Base-by-base conservation (phyloP, 2,113 vertebrate genomes). In the Crotalus helleri region DNA sequence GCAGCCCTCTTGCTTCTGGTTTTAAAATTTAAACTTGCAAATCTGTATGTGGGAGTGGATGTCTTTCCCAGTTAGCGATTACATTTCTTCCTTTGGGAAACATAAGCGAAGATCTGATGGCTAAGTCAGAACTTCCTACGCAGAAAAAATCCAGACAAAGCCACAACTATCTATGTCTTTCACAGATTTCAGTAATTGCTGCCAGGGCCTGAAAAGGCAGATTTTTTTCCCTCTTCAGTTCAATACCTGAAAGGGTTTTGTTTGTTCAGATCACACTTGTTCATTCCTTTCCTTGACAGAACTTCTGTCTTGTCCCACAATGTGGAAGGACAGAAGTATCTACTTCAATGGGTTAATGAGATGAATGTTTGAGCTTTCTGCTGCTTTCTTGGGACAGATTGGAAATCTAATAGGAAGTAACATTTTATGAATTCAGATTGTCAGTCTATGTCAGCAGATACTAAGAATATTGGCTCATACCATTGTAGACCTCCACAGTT, bases 121-220 rank as follows among this genome's bases (percentile, higher is more conserved):
- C 49, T 58, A 90, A 64, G 54, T 86, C 90, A 90, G 58, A 85
- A 46, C 57, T 64, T 87, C 92, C 92, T 89, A 93, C 57, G 24
- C 81, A 87, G 89, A 89, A 93, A 93, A 86, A n/a, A 81, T 87
- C 57, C 61, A 74, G 92, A 81, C 89, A 90, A 51, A 90, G 29
- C 53, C 64, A 58, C 39, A 92, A 44, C 57, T 89, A 93, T 87
- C 92, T 87, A 87, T 90, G 81, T 33, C 91, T 92, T 92, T 26
- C 15, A n/a, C 87, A 89, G 51, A 87, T 87, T 90, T 93, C 46
- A 26, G 54, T 61, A 61, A 90, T 17, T 86, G 49, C 81, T 90
- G 89, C 89, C 89, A 90, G 39, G 61, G 87, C 57, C 81, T 90
- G 92, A 90, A 53, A 57, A 86, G 74, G 61, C 89, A 87, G 92